These are phyloP conservation scores for Pygoscelis adeliae DNA, from an alignment of 2,113 vertebrate genomes.

Conservation along the genomic window DNA sequence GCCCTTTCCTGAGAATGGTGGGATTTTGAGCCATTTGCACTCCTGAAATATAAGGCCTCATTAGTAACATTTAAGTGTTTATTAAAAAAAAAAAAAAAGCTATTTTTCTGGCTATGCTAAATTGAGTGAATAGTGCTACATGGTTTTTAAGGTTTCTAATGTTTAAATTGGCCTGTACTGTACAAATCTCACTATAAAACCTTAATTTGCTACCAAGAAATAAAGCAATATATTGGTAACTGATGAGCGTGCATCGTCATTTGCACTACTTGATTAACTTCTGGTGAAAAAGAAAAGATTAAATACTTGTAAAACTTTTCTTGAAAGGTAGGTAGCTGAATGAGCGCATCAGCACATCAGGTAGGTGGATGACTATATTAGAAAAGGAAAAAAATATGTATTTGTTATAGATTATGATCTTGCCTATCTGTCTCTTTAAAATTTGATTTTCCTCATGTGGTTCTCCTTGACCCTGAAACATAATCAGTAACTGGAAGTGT, in stretches of 20 bases:
- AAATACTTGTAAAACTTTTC: not conserved
- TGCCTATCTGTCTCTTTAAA: not conserved
- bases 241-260: not conserved
- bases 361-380: not conserved
- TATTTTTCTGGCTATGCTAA: conserved; percentile 72
- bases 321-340: not conserved
- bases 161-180: conserved; percentile 79
- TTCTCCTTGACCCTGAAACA: not conserved
- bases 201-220: conserved; percentile 84
- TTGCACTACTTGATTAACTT: not conserved
- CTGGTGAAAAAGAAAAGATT: not conserved
- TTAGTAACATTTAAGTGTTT: conserved; percentile 60
- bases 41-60: conserved; percentile 59
- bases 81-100: conserved; percentile 17
- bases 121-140: conserved; percentile 66
- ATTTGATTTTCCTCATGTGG: not conserved
- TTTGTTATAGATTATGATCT: not conserved
- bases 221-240: conserved; percentile 82
- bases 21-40: conserved; percentile 64
- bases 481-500: not conserved
- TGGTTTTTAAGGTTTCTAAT: conserved; percentile 68
- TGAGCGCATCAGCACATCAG: not conserved
- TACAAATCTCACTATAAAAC: conserved; percentile 80
- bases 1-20: conserved; percentile 11
- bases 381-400: not conserved